phyloP scores from a whole-genome alignment of 2,113 vertebrate genomes.

The Pelodiscus sinensis region DNA sequence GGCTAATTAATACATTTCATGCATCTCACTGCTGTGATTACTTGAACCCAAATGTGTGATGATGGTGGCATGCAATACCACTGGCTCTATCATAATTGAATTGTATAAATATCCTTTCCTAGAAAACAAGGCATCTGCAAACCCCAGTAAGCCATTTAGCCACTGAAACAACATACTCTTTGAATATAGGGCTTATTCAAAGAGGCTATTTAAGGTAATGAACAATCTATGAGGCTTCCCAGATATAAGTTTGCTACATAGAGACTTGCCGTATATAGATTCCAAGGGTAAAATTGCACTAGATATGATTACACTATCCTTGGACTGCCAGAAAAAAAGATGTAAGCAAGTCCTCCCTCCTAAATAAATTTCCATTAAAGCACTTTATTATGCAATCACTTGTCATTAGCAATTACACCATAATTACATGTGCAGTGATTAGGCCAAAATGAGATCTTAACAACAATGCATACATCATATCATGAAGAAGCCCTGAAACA shows the following conservation, averaged over 20 bases:
- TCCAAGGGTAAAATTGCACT: conserved; percentile 29
- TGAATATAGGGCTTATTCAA: conserved; percentile 38
- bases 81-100: conserved; percentile 60
- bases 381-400: conserved; percentile 46
- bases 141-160: conserved; percentile 8
- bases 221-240: conserved; percentile 26
- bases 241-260: background rate
- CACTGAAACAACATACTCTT: background rate
- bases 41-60: conserved; percentile 66
- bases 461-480: background rate
- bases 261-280: conserved; percentile 15
- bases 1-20: conserved; percentile 68
- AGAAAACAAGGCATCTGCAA: conserved; percentile 54
- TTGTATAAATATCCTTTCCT: conserved; percentile 49
- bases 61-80: conserved; percentile 55
- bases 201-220: conserved; percentile 46
- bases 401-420: conserved; percentile 33
- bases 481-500: conserved; percentile 31
- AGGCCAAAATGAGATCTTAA: conserved; percentile 56
- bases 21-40: conserved; percentile 44
- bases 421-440: conserved; percentile 30
- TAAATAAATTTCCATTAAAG: conserved; percentile 48
- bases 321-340: conserved; percentile 32
- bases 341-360: background rate
- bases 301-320: conserved; percentile 13